Evolutionary conservation across 1,140 invertebrate species (phyloP), one percentile per base, ranked within the genome.

Genomic region (Cyrtorhinus lividipennis): DNA sequence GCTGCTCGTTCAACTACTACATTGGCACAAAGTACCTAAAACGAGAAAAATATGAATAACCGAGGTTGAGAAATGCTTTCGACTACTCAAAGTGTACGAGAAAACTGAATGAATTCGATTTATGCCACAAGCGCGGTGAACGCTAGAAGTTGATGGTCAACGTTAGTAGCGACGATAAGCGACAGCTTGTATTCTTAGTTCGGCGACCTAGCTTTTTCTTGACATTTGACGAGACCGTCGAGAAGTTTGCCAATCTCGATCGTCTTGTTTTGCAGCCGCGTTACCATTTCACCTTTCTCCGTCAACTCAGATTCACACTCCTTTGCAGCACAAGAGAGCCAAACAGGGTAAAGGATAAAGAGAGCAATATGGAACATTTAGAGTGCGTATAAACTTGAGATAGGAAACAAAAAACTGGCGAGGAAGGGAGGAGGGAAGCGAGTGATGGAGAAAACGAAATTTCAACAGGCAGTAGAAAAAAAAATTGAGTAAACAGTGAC

Each of bases 281-380:
- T 87, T 67, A 92, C 88, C 83, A 92, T 85, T 77, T 90, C 86
- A 68, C 88, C 89, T 75, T 92, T 92, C 78, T 92, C 87, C 66
- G 87, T 90, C 73, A 92, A 80, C 77, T 92, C 90, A 77, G 84
- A 81, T 79, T 92, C 90, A 80, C 89, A 92, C 80, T 92, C 90
- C 90, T 93, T 53, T n/a, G 61, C 23, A 61, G 13, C 62, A 24
- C 20, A 53, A 45, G 44, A 56, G 22, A 59, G 61, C 13, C 1
- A 25, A 62, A 61, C 12, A n/a, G 12, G 13, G 10, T 5, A 45
- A 44, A 48, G 10, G 10, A 46, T 23, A 61, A 8, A 44, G 18
- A 27, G 30, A 46, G 30, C 26, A 61, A 48, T 8, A 61, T 15
- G 8, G n/a, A n/a, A n/a, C n/a, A n/a, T n/a, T n/a, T n/a, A n/a